A percentile compares a stretch with the other conserved stretches of the same genome.
Conservation (phyloP, 2,888 invertebrate species). For the Lacanobia oleracea region DNA sequence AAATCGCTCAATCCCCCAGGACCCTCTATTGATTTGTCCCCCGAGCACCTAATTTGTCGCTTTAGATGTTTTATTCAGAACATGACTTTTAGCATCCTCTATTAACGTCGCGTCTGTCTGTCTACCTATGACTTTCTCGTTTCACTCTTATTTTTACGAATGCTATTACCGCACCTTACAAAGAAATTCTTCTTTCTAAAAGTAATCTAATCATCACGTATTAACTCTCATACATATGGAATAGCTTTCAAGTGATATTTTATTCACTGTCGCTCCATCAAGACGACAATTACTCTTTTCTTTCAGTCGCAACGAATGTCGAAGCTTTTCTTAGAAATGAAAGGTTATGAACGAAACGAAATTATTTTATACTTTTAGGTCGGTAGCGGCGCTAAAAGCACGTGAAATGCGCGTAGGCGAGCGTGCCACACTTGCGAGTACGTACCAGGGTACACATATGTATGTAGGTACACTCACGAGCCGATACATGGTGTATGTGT, state of each 20-base stretch:
- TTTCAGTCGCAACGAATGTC: conserved; percentile 77
- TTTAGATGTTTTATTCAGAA: conserved; percentile 85
- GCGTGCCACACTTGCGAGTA: conserved; percentile 57
- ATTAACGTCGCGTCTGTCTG: conserved; percentile 59
- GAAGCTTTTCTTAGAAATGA: conserved; percentile 82
- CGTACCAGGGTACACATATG: conserved; percentile 40
- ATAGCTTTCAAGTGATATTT: conserved; percentile 75
- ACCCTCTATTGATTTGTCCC: conserved; percentile 87
- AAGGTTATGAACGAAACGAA: conserved; percentile 81
- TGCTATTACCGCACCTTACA: conserved; percentile 37
- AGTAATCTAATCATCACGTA: conserved; percentile 60
- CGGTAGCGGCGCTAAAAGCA: conserved; percentile 83
- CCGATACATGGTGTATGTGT: conserved; percentile 57
- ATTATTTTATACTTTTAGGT: conserved; percentile 83
- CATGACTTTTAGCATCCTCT: conserved; percentile 78
- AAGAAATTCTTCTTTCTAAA: conserved; percentile 45
- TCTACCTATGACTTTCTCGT: conserved; percentile 41
- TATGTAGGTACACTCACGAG: conserved; percentile 54
- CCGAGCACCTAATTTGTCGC: conserved; percentile 84
- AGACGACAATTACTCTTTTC: conserved; percentile 78
- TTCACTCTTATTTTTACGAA: conserved; percentile 53
- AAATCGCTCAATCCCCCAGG: conserved; percentile 88
- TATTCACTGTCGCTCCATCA: conserved; percentile 77
- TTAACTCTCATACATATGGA: conserved; percentile 58
- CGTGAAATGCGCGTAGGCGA: conserved; percentile 80